Percentiles rank a stretch among this genome's conserved stretches.
phyloP scores from a whole-genome alignment of 2,797 vertebrate genomes.

The Pipistrellus pipistrellus region DNA sequence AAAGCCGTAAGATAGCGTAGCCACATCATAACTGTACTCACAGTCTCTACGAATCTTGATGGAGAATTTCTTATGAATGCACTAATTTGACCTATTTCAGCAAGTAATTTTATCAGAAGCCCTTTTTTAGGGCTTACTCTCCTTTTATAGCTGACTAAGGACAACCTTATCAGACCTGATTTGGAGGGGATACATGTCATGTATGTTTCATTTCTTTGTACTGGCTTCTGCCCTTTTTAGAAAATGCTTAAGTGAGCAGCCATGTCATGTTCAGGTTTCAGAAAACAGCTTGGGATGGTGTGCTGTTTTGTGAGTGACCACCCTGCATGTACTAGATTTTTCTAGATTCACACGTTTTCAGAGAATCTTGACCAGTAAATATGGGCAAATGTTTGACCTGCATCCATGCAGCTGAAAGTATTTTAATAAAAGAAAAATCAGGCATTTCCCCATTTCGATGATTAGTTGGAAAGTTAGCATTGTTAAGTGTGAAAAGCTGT shows the following conservation, averaged over 20 bases:
- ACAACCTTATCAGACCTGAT: neutral
- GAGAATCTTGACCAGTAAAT: neutral
- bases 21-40: neutral
- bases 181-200: neutral
- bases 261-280: neutral
- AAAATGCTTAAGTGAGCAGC: neutral
- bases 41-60: neutral
- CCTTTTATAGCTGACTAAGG: neutral
- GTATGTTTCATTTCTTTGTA: neutral
- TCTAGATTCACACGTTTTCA: neutral
- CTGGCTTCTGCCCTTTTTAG: neutral
- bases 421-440: neutral
- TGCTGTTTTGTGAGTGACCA: neutral
- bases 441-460: neutral
- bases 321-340: neutral
- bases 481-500: fast-evolving
- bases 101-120: neutral
- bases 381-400: neutral
- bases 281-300: neutral
- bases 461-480: neutral
- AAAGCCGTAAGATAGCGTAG: neutral
- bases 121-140: neutral
- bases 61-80: neutral
- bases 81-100: neutral
- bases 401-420: neutral